Base-by-base conservation (phyloP, 2,888 invertebrate genomes). In the Lydus trimaculatus region DNA sequence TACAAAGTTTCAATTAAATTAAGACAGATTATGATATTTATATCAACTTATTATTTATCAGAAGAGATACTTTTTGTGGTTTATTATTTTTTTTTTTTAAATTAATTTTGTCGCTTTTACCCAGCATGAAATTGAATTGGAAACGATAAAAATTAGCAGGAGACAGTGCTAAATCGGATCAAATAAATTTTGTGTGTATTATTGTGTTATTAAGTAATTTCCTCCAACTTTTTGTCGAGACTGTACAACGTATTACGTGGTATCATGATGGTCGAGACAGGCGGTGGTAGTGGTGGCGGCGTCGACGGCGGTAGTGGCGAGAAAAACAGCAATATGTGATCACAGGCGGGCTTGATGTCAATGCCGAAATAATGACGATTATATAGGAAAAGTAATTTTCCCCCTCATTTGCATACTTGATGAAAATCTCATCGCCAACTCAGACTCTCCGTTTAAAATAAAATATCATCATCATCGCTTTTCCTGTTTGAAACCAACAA, bases 361-460 rank as follows among this genome's bases (percentile, higher is more conserved):
- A 85, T 86, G 85, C 79, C 82, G 83, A 85, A 85, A 86, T 86
- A 85, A 86, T 86, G 85, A 85, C 85, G 84, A 85, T 85, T 85
- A 85, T 85, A 86, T 85, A 83, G 85, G 85, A 85, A 85, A 85
- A 85, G 85, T 85, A 84, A 85, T 85, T 85, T 85, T 85, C 85
- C 80, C 84, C 83, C 81, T 85, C 84, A 85, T 85, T 85, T 85
- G 84, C 85, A 85, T 85, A 84, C 84, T 85, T 85, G 84, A 85
- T 85, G 85, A 85, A 85, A 85, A 84, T 85, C 83, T 81, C 85
- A 84, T 85, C 82, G 84, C 61, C 17, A 23, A 15, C 15, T 28
- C 15, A 20, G 56, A n/a, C 28, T 56, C 15, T 4, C 25, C 25
- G 52, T 52, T 52, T 52, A 56, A 25, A 28, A 56, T 56, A 28